These are phyloP conservation scores for Drosophila funebris DNA, from an alignment of 1,140 invertebrate species.

Conservation along the genomic window DNA sequence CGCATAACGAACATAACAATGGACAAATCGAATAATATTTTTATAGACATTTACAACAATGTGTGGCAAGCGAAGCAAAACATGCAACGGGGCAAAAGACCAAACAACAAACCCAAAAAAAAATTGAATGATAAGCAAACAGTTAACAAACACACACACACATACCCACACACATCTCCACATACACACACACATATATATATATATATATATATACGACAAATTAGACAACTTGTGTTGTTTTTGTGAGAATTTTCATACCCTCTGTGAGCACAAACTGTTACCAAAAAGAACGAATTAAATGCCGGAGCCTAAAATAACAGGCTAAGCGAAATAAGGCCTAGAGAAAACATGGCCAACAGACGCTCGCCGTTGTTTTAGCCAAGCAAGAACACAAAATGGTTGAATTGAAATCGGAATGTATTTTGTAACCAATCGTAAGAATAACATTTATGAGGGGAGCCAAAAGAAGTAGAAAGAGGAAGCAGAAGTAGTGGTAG, in stretches of 20 bases:
- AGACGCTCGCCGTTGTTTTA: neutral
- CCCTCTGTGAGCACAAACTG: conserved; percentile 55
- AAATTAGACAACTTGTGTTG: conserved; percentile 36
- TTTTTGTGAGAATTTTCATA: conserved; percentile 23
- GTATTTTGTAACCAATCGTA: conserved; percentile 80
- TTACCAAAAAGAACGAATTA: conserved; percentile 70
- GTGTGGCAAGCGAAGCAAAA: conserved; percentile 56
- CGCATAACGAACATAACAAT: conserved; percentile 19
- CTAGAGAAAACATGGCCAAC: conserved; percentile 75
- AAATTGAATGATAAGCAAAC: conserved; percentile 69
- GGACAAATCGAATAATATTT: conserved; percentile 78
- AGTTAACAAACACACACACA: conserved; percentile 44
- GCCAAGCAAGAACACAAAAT: conserved; percentile 53
- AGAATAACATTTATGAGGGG: conserved; percentile 63
- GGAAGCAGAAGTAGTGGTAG: neutral
- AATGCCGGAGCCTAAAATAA: conserved; percentile 70
- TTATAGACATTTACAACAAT: conserved; percentile 70
- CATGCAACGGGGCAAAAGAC: conserved; percentile 38
- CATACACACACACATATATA: conserved; percentile 21
- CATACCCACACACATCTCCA: conserved; percentile 13
- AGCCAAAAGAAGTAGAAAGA: conserved; percentile 17
- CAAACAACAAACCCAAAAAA: conserved; percentile 64
- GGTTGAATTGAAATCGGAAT: conserved; percentile 43
- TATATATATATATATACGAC: too few species aligned
- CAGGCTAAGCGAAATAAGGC: conserved; percentile 44